Evolutionary conservation across 1,140 invertebrate genomes (phyloP), one percentile per base, ranked within the genome.

Genomic region (Orchestia grillus): DNA sequence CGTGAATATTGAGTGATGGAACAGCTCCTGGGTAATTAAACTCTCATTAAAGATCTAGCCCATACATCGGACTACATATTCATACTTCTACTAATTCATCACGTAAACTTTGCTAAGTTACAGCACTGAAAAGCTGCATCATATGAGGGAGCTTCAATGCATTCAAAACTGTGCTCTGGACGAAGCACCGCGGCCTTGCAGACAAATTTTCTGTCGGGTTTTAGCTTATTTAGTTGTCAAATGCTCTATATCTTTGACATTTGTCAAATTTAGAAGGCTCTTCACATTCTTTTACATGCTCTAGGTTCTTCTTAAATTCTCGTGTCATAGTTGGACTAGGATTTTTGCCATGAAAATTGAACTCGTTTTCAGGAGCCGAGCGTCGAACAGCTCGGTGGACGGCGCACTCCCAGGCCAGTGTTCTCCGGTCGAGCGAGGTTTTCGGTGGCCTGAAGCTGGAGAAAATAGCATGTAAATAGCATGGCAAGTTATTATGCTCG

Each of bases 401-500:
- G 1, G n/a, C 11, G 43, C n/a, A 43, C 0, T 42, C 3, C 28
- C 8, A 42, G 23, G 36, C 88, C 8, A 42, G 8, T 90, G 8
- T 90, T 90, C 11, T 42, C 11, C 4, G 11, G 88, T 11, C 8
- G 88, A 16, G 41, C 11, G 41, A 90, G 43, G 36, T 42, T 90
- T 90, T 42, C 41, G 28, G 8, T 19, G 88, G 44, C 92, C 16
- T 11, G 44, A 47, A 94, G 44, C 92, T 45, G 3, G 44, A 45
- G 92, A 45, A 94, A 94, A 94, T 94, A 45, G 11, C 92, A 44
- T 94, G 92, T 94, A 94, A 94, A 94, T 94, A 94, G 44, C 44
- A 40, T 40, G 40, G 92, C 44, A 47, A 44, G 92, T 94, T 45
- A 94, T 94, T 94, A 94, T 45, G 92, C 92, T 47, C 92, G 44